phyloP scores from a whole-genome alignment of 2,888 invertebrate species.

The Melitaea athalia region DNA sequence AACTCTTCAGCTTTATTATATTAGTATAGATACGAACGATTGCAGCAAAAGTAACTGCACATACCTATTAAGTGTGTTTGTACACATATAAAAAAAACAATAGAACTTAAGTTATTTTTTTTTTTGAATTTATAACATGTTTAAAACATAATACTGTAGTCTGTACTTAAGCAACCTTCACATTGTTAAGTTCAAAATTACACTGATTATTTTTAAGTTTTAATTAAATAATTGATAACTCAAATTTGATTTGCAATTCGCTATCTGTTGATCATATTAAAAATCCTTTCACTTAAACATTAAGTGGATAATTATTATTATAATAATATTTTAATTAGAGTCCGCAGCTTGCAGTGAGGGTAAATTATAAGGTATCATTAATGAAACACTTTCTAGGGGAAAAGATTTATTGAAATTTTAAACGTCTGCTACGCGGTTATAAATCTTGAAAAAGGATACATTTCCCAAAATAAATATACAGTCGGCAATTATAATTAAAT shows the following conservation, averaged over 20 bases:
- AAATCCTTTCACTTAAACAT: neutral
- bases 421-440: neutral
- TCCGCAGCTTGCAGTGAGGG: neutral
- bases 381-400: neutral
- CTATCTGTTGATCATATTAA: conserved; percentile 2
- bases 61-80: neutral
- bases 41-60: conserved; percentile 5
- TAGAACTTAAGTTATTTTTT: too few relatives aligned
- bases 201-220: neutral
- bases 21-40: too few relatives aligned
- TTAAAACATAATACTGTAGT: neutral
- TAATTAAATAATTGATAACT: neutral
- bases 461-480: neutral
- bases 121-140: neutral
- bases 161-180: neutral
- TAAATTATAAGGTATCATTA: conserved; percentile 7
- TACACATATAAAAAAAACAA: neutral
- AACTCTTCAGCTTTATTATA: too few relatives aligned
- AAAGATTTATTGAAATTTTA: conserved; percentile 10
- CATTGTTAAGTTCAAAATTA: too few relatives aligned
- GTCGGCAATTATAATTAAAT: neutral
- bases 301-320: neutral
- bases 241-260: neutral
- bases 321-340: conserved; percentile 9
- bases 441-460: neutral